Conservation (phyloP, 2,113 vertebrate species). For the Pseudolaguvia tuberculata region DNA sequence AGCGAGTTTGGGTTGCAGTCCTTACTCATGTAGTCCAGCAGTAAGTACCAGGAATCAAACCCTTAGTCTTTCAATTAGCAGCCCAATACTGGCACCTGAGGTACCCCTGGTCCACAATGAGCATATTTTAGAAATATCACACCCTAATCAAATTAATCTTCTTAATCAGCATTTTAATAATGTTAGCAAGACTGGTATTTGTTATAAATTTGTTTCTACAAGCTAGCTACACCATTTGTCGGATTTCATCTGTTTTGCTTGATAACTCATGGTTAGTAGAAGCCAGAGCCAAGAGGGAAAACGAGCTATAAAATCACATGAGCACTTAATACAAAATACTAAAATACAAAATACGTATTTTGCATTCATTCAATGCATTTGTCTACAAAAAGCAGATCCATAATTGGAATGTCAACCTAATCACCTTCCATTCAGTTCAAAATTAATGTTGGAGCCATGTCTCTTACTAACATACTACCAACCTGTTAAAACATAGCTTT, state of each 20-base stretch:
- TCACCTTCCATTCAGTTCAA: not conserved
- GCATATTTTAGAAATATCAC: not conserved
- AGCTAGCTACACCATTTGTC: not conserved
- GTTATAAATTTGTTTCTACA: not conserved
- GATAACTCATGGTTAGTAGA: not conserved
- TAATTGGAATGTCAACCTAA: not conserved
- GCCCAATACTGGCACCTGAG: no score
- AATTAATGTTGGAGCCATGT: no score
- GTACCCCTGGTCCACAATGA: no score
- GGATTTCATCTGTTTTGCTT: not conserved
- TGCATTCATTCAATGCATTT: not conserved
- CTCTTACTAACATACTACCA: no score
- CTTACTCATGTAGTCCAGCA: no score
- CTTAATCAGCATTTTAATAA: not conserved
- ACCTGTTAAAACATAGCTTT: no score
- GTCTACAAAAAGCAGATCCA: not conserved
- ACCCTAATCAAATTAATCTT: not conserved
- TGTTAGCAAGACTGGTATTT: not conserved
- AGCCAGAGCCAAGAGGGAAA: not conserved
- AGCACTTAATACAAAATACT: no score
- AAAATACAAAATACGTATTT: no score
- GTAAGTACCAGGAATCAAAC: no score
- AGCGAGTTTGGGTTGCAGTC: no score
- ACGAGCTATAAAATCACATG: not conserved
- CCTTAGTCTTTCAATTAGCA: no score